A percentile compares a stretch with the other conserved stretches of the same genome.
Evolutionary conservation across 2,797 vertebrate genomes (phyloP).

Genomic region (Liparis tanakae): DNA sequence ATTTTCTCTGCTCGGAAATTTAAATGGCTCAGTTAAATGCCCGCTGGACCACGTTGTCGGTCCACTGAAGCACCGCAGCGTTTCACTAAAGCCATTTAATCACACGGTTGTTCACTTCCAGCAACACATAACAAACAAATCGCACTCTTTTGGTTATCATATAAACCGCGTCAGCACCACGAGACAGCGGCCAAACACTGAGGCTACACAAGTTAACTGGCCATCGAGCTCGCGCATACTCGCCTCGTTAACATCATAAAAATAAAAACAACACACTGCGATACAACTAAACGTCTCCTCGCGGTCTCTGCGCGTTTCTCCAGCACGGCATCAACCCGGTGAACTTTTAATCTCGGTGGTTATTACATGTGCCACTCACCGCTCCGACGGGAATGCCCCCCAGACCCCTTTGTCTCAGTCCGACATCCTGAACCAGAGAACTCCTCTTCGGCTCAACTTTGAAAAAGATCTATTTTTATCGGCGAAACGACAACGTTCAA

Average conservation of each 20-base stretch:
- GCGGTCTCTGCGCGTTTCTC: neutral
- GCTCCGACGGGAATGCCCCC: constrained; percentile 79
- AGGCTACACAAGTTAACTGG: constrained; percentile 56
- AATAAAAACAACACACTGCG: neutral
- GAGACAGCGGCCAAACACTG: constrained; percentile 50
- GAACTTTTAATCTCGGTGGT: constrained; percentile 55
- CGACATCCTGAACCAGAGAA: constrained; percentile 81
- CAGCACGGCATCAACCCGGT: neutral
- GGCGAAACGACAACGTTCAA: constrained; percentile 35
- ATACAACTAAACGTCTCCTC: neutral
- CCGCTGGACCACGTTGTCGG: constrained; percentile 50
- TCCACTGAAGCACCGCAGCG: constrained; percentile 2
- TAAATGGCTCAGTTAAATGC: constrained; percentile 73
- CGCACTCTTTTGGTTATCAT: constrained; percentile 8
- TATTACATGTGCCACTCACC: constrained; percentile 71
- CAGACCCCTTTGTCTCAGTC: constrained; percentile 86
- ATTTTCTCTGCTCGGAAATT: constrained; percentile 63
- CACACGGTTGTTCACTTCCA: neutral
- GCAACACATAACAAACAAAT: neutral
- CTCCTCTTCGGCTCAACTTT: constrained; percentile 79
- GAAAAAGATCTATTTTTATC: constrained; percentile 43
- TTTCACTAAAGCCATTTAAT: neutral
- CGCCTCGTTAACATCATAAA: constrained; percentile 5
- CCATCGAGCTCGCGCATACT: constrained; percentile 38
- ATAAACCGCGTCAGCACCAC: constrained; percentile 36